Base-by-base conservation (phyloP, 2,113 vertebrate species). In the Prionailurus bengalensis region DNA sequence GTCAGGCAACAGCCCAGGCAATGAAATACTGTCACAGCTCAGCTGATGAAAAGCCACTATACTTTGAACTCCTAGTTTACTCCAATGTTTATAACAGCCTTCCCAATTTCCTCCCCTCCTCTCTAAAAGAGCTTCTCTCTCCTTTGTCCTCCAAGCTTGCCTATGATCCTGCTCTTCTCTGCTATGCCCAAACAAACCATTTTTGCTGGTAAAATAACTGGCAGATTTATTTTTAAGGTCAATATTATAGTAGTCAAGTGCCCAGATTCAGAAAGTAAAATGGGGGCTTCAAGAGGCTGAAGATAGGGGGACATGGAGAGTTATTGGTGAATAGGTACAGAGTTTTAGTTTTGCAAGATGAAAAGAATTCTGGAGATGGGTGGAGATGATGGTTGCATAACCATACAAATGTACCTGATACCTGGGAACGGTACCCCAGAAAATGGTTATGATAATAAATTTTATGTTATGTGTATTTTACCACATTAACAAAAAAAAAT, bases 331-430 rank as follows among this genome's bases (percentile, higher is more conserved):
- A 2, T 55, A 27, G 48, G 4, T 21, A 61, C 71, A 86, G 71
- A 48, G 73, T 71, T 80, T 63, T 53, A 39, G 23, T 91, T 95
- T 80, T 71, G 74, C 33, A 95, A 53, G 42, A 95, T 33, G 29
- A 66, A 74, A 63, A 58, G 17, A 70, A 39, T 79, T 91, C 33
- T 88, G 12, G 36, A 80, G 51, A 61, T 31, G 36, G 48, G 71
- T 71, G 31, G 29, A 42, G 73, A 7, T 68, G 45, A 71, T 51
- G 29, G 63, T 33, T 73, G 31, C 1, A 27, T 11, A 80, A 70
- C 23, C 42, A 29, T 23, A 63, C 25, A 11, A 88, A n/a, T 11
- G 12, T 33, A 53, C 74, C 7, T 48, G 65, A 80, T 36, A 45
- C 16, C 25, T 36, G 55, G n/a, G 19, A 63, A 33, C 65, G 15